Evolutionary conservation across 2,888 invertebrate genomes (phyloP).

Genomic region (Cephus pygmeus): DNA sequence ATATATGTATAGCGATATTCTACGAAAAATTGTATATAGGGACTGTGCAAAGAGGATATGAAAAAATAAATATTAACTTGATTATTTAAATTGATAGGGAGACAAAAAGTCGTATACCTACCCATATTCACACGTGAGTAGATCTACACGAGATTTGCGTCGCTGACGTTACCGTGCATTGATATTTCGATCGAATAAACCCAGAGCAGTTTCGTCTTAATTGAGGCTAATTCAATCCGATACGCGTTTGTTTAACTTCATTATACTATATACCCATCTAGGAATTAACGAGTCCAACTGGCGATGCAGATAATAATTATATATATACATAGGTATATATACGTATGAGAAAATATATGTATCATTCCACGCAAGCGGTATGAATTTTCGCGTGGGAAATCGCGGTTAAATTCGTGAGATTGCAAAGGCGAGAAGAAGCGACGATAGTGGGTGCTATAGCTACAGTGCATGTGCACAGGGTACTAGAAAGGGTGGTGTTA

Average conservation of each 20-base stretch:
- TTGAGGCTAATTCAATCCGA: slow-evolving; percentile 15
- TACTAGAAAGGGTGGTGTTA: too few species aligned
- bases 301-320: too few species aligned
- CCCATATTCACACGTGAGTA: too few species aligned
- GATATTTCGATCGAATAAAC: slow-evolving; percentile 14
- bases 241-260: slow-evolving; percentile 8
- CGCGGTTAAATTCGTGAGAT: too few species aligned
- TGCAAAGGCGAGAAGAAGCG: too few species aligned
- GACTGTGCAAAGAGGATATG: slow-evolving; percentile 30
- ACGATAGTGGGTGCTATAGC: too few species aligned
- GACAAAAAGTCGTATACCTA: background rate
- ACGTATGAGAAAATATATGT: too few species aligned
- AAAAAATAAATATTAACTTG: slow-evolving; percentile 42
- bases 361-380: too few species aligned
- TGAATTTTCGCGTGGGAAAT: too few species aligned
- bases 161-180: slow-evolving; percentile 7
- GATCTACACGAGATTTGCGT: background rate
- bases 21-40: slow-evolving; percentile 24
- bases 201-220: slow-evolving; percentile 2
- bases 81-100: slow-evolving; percentile 43
- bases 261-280: slow-evolving; percentile 4
- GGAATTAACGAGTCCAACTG: too few species aligned
- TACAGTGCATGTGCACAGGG: too few species aligned
- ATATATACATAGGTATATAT: too few species aligned
- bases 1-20: background rate